Evolutionary conservation across 2,113 vertebrate genomes (phyloP), one percentile per base, ranked within the genome.

Genomic region (Tympanuchus pallidicinctus): DNA sequence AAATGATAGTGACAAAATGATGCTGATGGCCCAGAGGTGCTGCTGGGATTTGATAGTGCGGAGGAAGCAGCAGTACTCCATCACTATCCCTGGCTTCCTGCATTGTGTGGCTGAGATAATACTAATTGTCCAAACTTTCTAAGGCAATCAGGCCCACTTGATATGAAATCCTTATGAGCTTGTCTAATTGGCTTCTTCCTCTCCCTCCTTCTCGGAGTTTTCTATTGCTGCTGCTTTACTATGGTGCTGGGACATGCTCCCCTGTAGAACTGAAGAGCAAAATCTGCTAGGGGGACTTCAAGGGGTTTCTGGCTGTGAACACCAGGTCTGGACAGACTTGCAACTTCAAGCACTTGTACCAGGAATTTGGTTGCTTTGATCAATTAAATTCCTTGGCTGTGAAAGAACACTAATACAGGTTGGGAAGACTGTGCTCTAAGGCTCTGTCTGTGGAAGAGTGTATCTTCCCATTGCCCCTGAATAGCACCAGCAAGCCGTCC

Each of bases 351-450:
- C 65, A n/a, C 73, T 95, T 95, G 82, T 86, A 89, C 89, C 95
- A 94, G 92, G 90, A 95, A 75, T 60, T 91, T 86, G n/a, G 65
- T 92, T 72, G 79, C 95, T 97, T 96, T 96, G 95, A 96, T 96
- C 95, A 94, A 72, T 92, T 95, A 94, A 96, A 94, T 90, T 96
- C 85, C 76, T 82, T 94, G 88, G 79, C 89, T 93, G 48, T 81
- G 76, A 88, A 89, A 91, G 84, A 93, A 94, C 70, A 91, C 91
- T 89, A 91, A 86, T 91, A 91, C 94, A 94, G 90, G 91, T 96
- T 78, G 85, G 71, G 76, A 77, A 77, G 73, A 65, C 36, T 0
- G 1, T 65, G 57, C 73, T 91, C 88, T 90, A 90, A 96, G 71
- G 82, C 76, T 89, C 63, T 2, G n/a, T 88, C 91, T 94, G 91